These are phyloP conservation scores for Paedocypris sp. DNA, from an alignment of 2,113 vertebrate species.

Conservation along the genomic window DNA sequence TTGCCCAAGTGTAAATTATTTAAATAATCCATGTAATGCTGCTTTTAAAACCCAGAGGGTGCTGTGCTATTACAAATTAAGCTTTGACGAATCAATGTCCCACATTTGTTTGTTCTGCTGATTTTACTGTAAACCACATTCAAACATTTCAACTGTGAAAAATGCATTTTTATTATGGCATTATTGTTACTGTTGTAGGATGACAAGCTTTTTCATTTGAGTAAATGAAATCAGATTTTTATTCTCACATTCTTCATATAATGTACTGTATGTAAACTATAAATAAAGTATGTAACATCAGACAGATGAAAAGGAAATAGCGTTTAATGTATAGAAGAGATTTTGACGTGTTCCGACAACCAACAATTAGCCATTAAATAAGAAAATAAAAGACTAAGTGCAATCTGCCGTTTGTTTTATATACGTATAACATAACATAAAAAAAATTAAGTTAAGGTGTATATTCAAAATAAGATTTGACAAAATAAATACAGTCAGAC, in stretches of 20 bases:
- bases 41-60: conserved; percentile 36
- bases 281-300: too few species aligned
- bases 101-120: too few species aligned
- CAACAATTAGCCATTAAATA: conserved; percentile 57
- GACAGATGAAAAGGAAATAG: background rate
- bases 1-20: too few species aligned
- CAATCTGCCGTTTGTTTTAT: conserved; percentile 43
- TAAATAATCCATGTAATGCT: conserved; percentile 31
- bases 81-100: too few species aligned
- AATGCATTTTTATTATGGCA: too few species aligned
- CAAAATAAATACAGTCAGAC: conserved; percentile 71
- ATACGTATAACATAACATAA: conserved; percentile 64
- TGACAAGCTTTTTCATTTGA: too few species aligned
- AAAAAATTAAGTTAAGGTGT: conserved; percentile 60
- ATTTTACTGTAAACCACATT: too few species aligned
- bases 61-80: conserved; percentile 25
- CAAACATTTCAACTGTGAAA: too few species aligned
- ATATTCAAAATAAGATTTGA: conserved; percentile 33
- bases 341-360: conserved; percentile 36
- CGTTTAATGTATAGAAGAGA: background rate
- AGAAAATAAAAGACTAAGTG: conserved; percentile 60
- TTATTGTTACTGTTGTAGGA: too few species aligned
- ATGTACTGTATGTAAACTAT: too few species aligned
- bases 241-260: background rate
- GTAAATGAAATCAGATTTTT: background rate